phyloP scores from a whole-genome alignment of 1,140 invertebrate genomes.

The Lepidurus apus region DNA sequence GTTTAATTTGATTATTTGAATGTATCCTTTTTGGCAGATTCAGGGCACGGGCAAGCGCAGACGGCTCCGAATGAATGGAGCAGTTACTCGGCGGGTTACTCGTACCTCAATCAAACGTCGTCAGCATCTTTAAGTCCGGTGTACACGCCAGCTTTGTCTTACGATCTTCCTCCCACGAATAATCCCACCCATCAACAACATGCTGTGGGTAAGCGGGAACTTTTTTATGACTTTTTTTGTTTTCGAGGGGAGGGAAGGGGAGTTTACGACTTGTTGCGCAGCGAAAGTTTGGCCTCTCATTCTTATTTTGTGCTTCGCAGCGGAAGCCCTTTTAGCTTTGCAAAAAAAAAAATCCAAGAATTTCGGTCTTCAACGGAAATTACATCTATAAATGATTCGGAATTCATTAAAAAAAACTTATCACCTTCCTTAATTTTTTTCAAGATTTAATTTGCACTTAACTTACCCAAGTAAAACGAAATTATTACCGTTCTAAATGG shows the following conservation, averaged over 20 bases:
- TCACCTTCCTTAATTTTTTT: too few relatives aligned
- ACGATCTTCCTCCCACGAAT: conserved; percentile 6
- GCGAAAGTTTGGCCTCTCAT: background rate
- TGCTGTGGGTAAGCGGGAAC: background rate
- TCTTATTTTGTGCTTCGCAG: background rate
- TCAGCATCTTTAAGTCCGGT: conserved; percentile 8
- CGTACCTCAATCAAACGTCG: background rate
- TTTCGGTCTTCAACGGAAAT: too few relatives aligned
- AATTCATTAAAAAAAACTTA: too few relatives aligned
- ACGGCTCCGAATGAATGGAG: background rate
- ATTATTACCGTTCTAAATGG: too few relatives aligned
- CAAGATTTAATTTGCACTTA: too few relatives aligned
- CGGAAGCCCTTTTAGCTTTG: too few relatives aligned
- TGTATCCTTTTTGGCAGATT: background rate
- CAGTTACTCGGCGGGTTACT: conserved; percentile 17
- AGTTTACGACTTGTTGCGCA: background rate
- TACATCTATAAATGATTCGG: too few relatives aligned
- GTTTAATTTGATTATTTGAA: background rate
- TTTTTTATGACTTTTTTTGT: background rate
- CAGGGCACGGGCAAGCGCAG: background rate
- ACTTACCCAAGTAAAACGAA: too few relatives aligned
- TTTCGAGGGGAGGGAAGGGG: too few relatives aligned
- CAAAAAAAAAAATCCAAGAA: too few relatives aligned
- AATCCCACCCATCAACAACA: background rate
- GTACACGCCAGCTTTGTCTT: conserved; percentile 2